A percentile compares a stretch with the other conserved stretches of the same genome.
Conservation (phyloP, 2,797 vertebrate species). For the Meda fulgida region DNA sequence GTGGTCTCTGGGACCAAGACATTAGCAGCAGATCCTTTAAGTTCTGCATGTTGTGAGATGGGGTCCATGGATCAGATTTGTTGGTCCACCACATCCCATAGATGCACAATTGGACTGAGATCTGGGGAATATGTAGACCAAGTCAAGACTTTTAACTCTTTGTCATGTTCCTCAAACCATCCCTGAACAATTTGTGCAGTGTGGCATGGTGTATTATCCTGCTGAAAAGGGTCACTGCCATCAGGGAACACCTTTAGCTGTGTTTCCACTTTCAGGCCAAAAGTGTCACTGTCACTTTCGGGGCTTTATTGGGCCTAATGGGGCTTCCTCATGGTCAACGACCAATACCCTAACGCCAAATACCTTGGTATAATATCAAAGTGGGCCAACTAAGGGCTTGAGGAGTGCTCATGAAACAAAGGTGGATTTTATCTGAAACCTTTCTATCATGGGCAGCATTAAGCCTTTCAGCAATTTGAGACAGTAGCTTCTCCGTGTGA, state of each 20-base stretch:
- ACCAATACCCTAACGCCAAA: too few relatives aligned
- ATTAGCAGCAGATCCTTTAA: too few relatives aligned
- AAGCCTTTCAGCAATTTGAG: not conserved
- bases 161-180: not conserved
- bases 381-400: too few relatives aligned
- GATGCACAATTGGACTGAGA: not conserved
- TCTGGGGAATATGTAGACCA: not conserved
- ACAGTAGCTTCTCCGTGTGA: not conserved
- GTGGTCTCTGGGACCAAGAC: too few relatives aligned
- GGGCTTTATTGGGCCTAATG: too few relatives aligned
- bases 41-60: too few relatives aligned
- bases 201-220: not conserved
- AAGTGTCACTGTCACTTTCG: not conserved
- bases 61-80: not conserved
- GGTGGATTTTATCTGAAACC: too few relatives aligned
- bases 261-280: not conserved
- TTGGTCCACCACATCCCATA: not conserved
- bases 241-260: not conserved
- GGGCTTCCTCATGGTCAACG: too few relatives aligned
- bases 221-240: not conserved
- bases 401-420: too few relatives aligned
- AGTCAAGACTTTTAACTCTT: not conserved
- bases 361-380: too few relatives aligned
- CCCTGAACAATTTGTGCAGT: not conserved
- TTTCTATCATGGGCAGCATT: too few relatives aligned